Base-by-base conservation (phyloP, 2,113 vertebrate species). In the Laticauda laticaudata region DNA sequence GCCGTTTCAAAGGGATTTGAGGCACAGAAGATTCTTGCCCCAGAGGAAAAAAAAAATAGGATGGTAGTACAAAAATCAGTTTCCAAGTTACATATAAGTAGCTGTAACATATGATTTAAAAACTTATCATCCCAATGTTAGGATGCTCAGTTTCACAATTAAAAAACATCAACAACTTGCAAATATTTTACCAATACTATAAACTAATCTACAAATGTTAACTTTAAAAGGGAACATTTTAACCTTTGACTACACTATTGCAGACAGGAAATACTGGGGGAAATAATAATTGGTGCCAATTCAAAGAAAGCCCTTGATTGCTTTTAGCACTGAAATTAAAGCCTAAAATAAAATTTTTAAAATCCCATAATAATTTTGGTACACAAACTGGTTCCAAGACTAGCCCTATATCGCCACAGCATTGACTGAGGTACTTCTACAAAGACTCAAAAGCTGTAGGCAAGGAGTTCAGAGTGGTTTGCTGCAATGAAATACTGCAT, bases 271-370 rank as follows among this genome's bases (percentile, higher is more conserved):
- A 57, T 88, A 93, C 90, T 34, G n/a, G 43, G 88, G 95, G 61
- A 95, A 95, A 92, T 94, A 96, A 86, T 2, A 95, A 96, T 61
- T 75, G 34, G 92, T 94, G 93, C 89, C 94, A 94, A 96, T 92
- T 95, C 94, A 90, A 91, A 93, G 92, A 95, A 95, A 96, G 95
- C 87, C 90, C 93, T 95, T 48, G 0, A 93, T 94, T 97, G 95
- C 95, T 94, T 96, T 93, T 96, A 97, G 96, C 92, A 96, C 87
- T 97, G 94, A 96, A 96, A 97, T 96, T 96, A 92, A 96, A 96
- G 97, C 96, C 75, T 81, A 43, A 81, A 81, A 43, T 43, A 81
- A 81, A 81, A 43, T 95, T 92, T 90, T 64, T 94, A 95, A 96
- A 97, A 95, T 92, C 90, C 48, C n/a, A 0, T 86, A 93, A 92